These are phyloP conservation scores for Sesamia nonagrioides DNA, from an alignment of 1,140 invertebrate species.

Conservation along the genomic window DNA sequence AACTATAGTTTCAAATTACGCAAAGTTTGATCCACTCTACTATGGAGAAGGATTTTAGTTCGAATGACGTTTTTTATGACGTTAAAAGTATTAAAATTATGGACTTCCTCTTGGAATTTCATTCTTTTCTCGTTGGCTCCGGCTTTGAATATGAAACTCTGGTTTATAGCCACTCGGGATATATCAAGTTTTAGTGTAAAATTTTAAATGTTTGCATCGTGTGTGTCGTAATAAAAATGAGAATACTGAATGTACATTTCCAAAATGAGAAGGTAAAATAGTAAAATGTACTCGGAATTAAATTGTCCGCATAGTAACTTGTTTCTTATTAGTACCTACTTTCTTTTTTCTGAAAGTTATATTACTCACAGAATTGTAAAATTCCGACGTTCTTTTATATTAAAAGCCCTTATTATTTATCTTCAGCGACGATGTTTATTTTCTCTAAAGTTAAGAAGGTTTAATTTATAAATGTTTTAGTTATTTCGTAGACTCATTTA, in stretches of 20 bases:
- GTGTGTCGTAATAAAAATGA: slow-evolving; percentile 37
- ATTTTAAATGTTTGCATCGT: slow-evolving; percentile 36
- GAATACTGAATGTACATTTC: slow-evolving; percentile 20
- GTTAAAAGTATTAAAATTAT: slow-evolving; percentile 45
- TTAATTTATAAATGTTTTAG: no score
- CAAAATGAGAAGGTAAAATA: neutral
- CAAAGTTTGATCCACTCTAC: slow-evolving; percentile 53
- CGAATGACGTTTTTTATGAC: slow-evolving; percentile 42
- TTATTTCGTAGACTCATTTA: no score
- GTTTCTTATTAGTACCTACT: neutral
- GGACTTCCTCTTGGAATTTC: slow-evolving; percentile 27
- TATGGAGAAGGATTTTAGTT: slow-evolving; percentile 35
- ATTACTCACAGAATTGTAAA: no score
- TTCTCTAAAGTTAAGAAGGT: no score
- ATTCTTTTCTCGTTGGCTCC: slow-evolving; percentile 29
- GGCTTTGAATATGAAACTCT: slow-evolving; percentile 35
- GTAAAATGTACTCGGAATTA: neutral
- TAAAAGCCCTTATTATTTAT: neutral
- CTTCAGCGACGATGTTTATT: no score
- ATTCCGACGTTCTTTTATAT: neutral
- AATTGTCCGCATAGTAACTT: neutral
- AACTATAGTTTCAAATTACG: slow-evolving; percentile 57
- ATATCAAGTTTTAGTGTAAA: slow-evolving; percentile 40
- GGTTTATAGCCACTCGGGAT: slow-evolving; percentile 38
- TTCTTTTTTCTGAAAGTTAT: neutral